Base-by-base conservation (phyloP, 2,888 invertebrate species). In the Hesperia comma region DNA sequence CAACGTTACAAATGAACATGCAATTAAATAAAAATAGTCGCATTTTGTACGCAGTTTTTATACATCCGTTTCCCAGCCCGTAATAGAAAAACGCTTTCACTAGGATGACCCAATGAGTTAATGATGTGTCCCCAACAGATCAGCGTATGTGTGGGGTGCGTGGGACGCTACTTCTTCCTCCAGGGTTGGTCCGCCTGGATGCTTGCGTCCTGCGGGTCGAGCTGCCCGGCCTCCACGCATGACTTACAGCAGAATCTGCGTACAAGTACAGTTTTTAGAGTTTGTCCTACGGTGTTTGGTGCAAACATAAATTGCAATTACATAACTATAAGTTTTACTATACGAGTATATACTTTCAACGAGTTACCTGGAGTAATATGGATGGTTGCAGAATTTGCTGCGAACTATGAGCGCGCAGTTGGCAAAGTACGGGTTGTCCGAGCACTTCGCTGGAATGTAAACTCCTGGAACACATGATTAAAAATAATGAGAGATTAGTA, bases 181-280 rank as follows among this genome's bases (percentile, higher is more conserved):
- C 72, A 80, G 15, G 84, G 73, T 72, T 82, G 77, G 78, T 88
- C 87, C 2, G 81, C 79, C 68, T 86, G 85, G 74, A 82, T 74
- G 15, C 80, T 80, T 63, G 83, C 73, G 15, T 83, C 82, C 43
- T 74, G 75, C 0, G 87, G 82, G 73, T 83, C 78, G 61, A 97
- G 88, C 81, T 96, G 96, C 0, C 98, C 98, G 0, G 97, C 97
- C 82, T 96, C 93, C 69, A 97, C 97, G 85, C 99, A 99, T 1
- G 98, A 98, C 84, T 96, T 95, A 90, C 99, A 99, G 88, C 99
- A 99, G 95, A 98, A 98, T 70, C 94, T 94, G 79, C 14, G 41
- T 17, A 46, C 7, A 46, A 15, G 7, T 37, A 37, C 37, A 33
- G 1, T 33, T 2, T 26, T 26, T 4, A 7, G 37, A 10, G 37